Percentiles rank a stretch among this genome's conserved stretches.
Evolutionary conservation across 2,797 vertebrate genomes (phyloP).

Genomic region (Melanotaenia pygmaea): DNA sequence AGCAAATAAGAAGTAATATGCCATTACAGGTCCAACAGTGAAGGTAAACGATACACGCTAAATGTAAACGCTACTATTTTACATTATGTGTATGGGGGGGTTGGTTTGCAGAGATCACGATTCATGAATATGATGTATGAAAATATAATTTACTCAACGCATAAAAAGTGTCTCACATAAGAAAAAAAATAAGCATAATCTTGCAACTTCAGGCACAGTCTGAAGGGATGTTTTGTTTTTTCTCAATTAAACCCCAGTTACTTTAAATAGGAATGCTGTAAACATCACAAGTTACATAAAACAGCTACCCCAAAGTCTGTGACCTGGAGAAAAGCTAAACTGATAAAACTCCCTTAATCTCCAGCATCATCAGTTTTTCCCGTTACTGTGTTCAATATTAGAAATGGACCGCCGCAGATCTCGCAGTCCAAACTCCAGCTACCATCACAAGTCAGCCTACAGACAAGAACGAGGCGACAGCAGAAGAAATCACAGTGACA

Average conservation of each 20-base stretch:
- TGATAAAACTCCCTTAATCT: neutral
- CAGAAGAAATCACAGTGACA: constrained; percentile 36
- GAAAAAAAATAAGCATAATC: too few species aligned
- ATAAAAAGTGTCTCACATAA: neutral
- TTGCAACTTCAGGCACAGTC: too few species aligned
- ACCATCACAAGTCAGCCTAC: constrained; percentile 30
- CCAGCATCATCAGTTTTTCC: neutral
- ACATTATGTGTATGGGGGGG: neutral
- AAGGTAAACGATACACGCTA: neutral
- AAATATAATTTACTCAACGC: neutral
- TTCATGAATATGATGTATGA: too few species aligned
- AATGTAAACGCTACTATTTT: neutral
- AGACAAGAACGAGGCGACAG: constrained; percentile 39
- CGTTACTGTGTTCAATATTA: constrained; percentile 8
- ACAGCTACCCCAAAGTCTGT: neutral
- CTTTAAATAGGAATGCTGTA: too few species aligned
- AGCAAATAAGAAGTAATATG: neutral
- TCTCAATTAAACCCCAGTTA: too few species aligned
- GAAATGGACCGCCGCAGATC: constrained; percentile 69
- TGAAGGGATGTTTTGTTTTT: too few species aligned
- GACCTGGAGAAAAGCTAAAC: neutral
- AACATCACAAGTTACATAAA: too few species aligned
- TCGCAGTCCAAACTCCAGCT: constrained; percentile 45
- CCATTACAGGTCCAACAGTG: neutral
- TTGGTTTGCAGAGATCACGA: too few species aligned